phyloP scores from a whole-genome alignment of 2,113 vertebrate genomes.

The Corythoichthys intestinalis region DNA sequence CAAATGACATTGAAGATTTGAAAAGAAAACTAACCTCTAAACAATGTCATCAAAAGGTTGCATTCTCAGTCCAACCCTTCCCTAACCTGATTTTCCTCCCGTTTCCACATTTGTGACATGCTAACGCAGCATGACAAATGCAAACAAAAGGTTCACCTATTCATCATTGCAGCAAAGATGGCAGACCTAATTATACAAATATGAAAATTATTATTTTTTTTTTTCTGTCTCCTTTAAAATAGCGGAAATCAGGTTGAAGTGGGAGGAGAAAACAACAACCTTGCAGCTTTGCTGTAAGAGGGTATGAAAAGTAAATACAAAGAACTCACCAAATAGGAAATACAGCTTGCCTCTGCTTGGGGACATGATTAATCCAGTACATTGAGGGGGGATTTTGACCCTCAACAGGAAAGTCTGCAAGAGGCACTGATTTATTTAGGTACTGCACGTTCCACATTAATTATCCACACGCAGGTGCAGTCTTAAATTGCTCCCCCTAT shows the following conservation, averaged over 20 bases:
- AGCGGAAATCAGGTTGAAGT: constrained; percentile 40
- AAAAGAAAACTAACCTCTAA: constrained; percentile 11
- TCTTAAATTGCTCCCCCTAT: constrained; percentile 69
- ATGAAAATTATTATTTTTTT: constrained; percentile 62
- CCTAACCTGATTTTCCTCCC: constrained; percentile 40
- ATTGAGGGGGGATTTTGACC: constrained; percentile 74
- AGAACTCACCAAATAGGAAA: constrained; percentile 18
- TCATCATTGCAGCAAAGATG: constrained; percentile 66
- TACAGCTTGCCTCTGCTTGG: constrained; percentile 43
- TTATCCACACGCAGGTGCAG: constrained; percentile 76
- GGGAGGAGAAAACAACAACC: constrained; percentile 24
- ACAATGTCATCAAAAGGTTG: constrained; percentile 27
- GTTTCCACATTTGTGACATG: constrained; percentile 63
- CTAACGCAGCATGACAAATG: constrained; percentile 72
- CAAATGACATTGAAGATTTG: constrained; percentile 1
- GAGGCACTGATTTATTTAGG: constrained; percentile 79
- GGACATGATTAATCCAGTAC: constrained; percentile 73
- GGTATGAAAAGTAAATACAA: constrained; percentile 12
- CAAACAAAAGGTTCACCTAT: constrained; percentile 75
- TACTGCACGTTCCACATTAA: constrained; percentile 71
- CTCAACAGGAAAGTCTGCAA: constrained; percentile 77
- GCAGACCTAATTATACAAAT: constrained; percentile 68
- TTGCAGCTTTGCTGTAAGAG: constrained; percentile 33
- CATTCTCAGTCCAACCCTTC: constrained; percentile 35
- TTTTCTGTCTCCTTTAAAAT: constrained; percentile 69